Evolutionary conservation across 2,797 vertebrate species (phyloP), one percentile per base, ranked within the genome.

Genomic region (Echeneis naucrates): DNA sequence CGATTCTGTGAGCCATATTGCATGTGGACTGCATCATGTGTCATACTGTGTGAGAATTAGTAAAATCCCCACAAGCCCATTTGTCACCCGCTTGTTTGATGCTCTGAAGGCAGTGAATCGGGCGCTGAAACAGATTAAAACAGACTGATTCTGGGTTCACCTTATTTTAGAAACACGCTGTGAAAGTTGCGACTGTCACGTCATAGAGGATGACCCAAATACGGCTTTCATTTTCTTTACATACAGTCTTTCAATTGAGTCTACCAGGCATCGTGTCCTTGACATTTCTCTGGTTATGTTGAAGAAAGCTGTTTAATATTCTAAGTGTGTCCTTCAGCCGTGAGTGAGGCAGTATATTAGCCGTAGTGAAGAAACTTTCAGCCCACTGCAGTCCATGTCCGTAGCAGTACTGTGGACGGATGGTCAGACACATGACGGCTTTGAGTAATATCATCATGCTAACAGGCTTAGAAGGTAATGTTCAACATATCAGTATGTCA

Each of bases 31-130:
- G 75, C 63, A 70, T 51, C 17, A 48, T 73, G 72, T 78, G 74
- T 82, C 77, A 76, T 37, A 64, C 45, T 65, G 54, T 59, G 59
- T 48, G 55, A 74, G 63, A 40, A 80, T 79, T 66, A 73, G 52
- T 44, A 52, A 86, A 80, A 72, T 79, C 58, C 65, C 68, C 64
- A 59, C 9, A 27, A 75, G 51, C 57, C 68, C 32, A 67, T 59
- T 54, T 74, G 59, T 79, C 60, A 84, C 73, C 77, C 38, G 23
- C 56, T 67, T 54, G 54, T 78, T 80, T 74, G 44, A 61, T 80
- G 72, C 54, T 69, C 21, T 4, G 17, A 73, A 40, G 37, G 58
- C 52, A 61, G 45, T 67, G 75, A 61, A 52, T 68, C 33, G 64
- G 35, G 30, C 35, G 45, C 68, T 62, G 61, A 54, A 69, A 60